Base-by-base conservation (phyloP, 2,888 invertebrate genomes). In the Branchipolynoe longqiensis region DNA sequence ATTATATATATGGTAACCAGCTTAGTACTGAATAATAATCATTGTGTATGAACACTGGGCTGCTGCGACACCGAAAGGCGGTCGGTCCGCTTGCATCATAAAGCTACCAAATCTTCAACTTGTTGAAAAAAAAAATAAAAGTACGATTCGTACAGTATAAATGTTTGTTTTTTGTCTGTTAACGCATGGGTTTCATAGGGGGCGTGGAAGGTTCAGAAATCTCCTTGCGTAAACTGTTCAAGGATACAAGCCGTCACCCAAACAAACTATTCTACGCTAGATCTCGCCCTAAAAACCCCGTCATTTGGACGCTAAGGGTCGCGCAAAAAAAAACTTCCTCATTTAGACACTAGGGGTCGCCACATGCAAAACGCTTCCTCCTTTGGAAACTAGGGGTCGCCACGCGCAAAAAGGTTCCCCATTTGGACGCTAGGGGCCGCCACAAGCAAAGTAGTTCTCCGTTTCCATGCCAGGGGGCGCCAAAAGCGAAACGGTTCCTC, bases 81-180 rank as follows among this genome's bases (percentile, higher is more conserved):
- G 22, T 18, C 28, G 48, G 78, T 48, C n/a, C 78, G 78, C 78
- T 78, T 78, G 31, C 54, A 25, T 31, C 48, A 78, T 78, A 31
- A 41, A 41, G 78, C 78, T 78, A 78, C 54, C 48, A 78, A 78
- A 25, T 78, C 78, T 78, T 78, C 78, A 78, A 78, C 25, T 78
- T 54, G 78, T 78, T 78, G 41, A 78, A 48, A 48, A 78, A 41
- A 78, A 40, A 25, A 33, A 38, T 38, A 48, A 78, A 78, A 78
- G 48, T 78, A 78, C 78, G 28, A 78, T 54, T 78, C 18, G 78
- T 78, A 41, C 62, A 78, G 38, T 41, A 28, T 41, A 6, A 25
- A 33, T 48, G 18, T 6, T 48, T 6, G 41, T 48, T 8, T 73
- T 48, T 78, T 33, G 6, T 40, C 73, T 38, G 36, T 73, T 12